Evolutionary conservation across 2,888 invertebrate species (phyloP), one percentile per base, ranked within the genome.

Genomic region (Campoletis raptor): DNA sequence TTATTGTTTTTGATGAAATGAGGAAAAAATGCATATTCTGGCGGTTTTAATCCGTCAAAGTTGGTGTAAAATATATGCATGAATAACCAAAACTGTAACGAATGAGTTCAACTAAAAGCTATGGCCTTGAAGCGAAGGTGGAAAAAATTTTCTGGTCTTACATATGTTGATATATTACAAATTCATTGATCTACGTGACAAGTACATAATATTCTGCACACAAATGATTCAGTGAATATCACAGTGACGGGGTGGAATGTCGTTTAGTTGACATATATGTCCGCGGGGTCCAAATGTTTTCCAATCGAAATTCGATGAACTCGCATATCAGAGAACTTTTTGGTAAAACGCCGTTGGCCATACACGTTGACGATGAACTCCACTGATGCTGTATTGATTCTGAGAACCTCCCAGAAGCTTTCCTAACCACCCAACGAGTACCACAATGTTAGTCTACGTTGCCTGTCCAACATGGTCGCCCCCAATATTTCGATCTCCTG

Each of bases 351-450:
- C 52, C 40, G 15, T 21, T 18, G 15, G 54, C 61, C 6, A 67
- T 40, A n/a, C 79, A 57, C n/a, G 24, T 69, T 42, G 36, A 30
- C 84, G 42, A 85, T 81, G 15, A 81, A 72, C 72, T 66, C 15
- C 61, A 48, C 21, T 80, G 64, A 72, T 72, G 42, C 40, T 70
- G 21, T 72, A 85, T 85, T 70, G 81, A 85, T 85, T 64, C 37
- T 40, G 70, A 52, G 52, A 48, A 81, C 30, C 72, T 30, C 54
- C 24, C 4, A 81, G 64, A 21, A 85, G n/a, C 42, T 42, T 70
- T n/a, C 40, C 4, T 54, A 40, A 15, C 52, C 18, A 57, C 21
- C 57, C 24, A n/a, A 15, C 7, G 70, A 42, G 84, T 42, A 61
- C 48, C 40, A 57, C 69, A 69, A 79, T 61, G 45, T 80, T 24